Percentiles rank a stretch among this genome's conserved stretches.
Evolutionary conservation across 1,140 invertebrate genomes (phyloP).

Genomic region (Stratiolaelaps scimitus): DNA sequence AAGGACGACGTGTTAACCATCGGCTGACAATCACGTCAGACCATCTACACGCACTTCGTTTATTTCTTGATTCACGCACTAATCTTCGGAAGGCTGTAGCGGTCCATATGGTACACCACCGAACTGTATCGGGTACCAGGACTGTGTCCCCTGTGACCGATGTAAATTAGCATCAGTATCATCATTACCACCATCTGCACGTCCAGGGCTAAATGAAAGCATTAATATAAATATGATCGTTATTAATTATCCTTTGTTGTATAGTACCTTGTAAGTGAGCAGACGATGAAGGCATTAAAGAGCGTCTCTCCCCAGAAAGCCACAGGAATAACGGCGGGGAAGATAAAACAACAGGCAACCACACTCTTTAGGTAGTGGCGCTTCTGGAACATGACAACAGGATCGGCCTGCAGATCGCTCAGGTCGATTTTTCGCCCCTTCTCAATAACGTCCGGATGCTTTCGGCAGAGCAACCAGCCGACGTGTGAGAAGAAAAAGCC

Average conservation of each 20-base stretch:
- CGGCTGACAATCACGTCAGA: no score
- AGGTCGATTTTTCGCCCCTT: constrained; percentile 76
- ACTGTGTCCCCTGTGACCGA: no score
- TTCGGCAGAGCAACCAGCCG: constrained; percentile 80
- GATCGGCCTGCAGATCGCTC: constrained; percentile 72
- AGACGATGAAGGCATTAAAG: constrained; percentile 59
- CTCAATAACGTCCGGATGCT: constrained; percentile 73
- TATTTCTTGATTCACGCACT: no score
- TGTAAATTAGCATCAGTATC: no score
- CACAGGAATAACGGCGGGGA: constrained; percentile 70
- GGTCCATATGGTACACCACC: no score
- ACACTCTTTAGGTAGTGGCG: constrained; percentile 49
- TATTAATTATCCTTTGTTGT: no score
- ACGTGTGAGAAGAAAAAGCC: constrained; percentile 94
- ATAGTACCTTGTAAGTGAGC: constrained; percentile 52
- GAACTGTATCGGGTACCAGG: no score
- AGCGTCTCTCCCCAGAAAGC: constrained; percentile 69
- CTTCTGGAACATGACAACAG: constrained; percentile 72
- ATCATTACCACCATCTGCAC: no score
- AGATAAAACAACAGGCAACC: constrained; percentile 62
- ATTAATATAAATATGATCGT: no score
- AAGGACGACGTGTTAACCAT: not conserved
- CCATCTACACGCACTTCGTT: not conserved
- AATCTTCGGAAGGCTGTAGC: no score
- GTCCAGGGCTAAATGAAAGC: no score